Percentiles rank a stretch among this genome's conserved stretches.
phyloP scores from a whole-genome alignment of 2,797 vertebrate species.

The Cuniculus paca region DNA sequence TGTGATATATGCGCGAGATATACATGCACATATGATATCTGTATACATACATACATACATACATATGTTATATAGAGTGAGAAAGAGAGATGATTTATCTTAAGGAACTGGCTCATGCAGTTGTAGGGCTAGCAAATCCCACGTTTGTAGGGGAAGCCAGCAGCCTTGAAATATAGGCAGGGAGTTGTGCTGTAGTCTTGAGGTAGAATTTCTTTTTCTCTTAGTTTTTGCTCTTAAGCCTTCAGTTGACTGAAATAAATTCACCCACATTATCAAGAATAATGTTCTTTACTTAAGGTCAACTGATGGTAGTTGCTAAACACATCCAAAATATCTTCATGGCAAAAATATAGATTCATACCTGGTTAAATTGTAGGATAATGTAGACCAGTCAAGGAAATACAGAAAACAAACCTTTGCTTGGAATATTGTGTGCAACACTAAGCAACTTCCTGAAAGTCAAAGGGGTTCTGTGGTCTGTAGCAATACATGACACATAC shows the following conservation, averaged over 20 bases:
- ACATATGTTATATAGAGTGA: neutral
- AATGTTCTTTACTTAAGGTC: neutral
- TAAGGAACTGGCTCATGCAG: neutral
- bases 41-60: too few species aligned
- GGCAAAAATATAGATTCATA: neutral
- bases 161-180: neutral
- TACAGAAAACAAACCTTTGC: neutral
- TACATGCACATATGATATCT: neutral
- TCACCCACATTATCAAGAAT: neutral
- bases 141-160: neutral
- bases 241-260: neutral
- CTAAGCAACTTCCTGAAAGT: neutral
- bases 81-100: conserved; percentile 8
- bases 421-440: neutral
- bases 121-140: neutral
- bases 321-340: neutral
- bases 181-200: neutral
- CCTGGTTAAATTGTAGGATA: neutral
- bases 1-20: neutral
- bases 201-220: conserved; percentile 1
- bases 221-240: neutral
- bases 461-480: neutral
- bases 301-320: neutral
- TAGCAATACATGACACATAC: neutral
- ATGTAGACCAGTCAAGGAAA: neutral